phyloP scores from a whole-genome alignment of 1,140 invertebrate genomes.

The Drosophila mojavensis region DNA sequence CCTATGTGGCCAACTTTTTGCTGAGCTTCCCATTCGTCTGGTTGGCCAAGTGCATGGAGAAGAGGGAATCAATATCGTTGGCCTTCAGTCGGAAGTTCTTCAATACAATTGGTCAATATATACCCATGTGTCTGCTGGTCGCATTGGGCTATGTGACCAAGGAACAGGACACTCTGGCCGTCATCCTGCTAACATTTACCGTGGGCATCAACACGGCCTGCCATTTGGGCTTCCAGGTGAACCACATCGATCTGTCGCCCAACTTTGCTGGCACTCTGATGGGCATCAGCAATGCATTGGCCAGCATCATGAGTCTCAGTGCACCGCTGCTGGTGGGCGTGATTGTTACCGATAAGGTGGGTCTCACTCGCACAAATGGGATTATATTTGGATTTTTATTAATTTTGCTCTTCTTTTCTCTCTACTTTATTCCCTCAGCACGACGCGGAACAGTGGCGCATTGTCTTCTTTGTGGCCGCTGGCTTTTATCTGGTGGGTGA shows the following conservation, averaged over 20 bases:
- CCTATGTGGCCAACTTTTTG: conserved; percentile 90
- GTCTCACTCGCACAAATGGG: conserved; percentile 55
- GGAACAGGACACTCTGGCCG: conserved; percentile 75
- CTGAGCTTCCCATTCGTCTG: conserved; percentile 85
- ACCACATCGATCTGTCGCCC: conserved; percentile 90
- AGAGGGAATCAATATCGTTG: conserved; percentile 7
- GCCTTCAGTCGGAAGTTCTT: conserved; percentile 86
- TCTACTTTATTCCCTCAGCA: conserved; percentile 83
- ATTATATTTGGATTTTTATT: too few relatives aligned
- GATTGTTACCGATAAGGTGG: conserved; percentile 87
- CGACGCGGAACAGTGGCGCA: conserved; percentile 88
- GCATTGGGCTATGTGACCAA: conserved; percentile 57
- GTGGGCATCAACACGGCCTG: conserved; percentile 84
- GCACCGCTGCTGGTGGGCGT: conserved; percentile 87
- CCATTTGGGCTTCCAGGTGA: conserved; percentile 87
- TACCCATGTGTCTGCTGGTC: conserved; percentile 86
- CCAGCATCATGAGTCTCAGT: conserved; percentile 88
- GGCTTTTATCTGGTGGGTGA: conserved; percentile 89
- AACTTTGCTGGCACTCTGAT: conserved; percentile 89
- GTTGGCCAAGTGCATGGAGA: conserved; percentile 29
- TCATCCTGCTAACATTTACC: conserved; percentile 80
- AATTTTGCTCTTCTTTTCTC: conserved; percentile 85
- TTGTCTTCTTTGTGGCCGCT: conserved; percentile 90
- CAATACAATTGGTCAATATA: conserved; percentile 87
- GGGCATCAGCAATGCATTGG: conserved; percentile 89